These are phyloP conservation scores for Bursaphelenchus mucronatus DNA, from an alignment of 1,140 invertebrate species.

Conservation along the genomic window DNA sequence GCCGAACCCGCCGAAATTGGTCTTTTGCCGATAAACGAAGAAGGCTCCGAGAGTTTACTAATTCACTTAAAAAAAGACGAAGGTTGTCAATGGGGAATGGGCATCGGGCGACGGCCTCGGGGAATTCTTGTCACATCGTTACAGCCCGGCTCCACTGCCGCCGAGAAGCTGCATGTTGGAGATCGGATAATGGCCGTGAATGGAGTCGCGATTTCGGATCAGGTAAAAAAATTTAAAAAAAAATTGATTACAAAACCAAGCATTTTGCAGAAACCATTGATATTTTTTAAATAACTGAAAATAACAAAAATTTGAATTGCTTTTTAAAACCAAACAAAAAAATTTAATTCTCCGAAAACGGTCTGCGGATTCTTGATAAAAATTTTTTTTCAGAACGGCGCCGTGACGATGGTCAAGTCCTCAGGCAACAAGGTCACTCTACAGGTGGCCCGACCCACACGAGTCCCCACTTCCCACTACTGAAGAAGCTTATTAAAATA, in stretches of 20 bases:
- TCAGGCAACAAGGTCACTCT: conserved; percentile 50
- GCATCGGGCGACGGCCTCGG: conserved; percentile 57
- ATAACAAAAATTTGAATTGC: background rate
- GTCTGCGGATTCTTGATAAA: conserved; percentile 6
- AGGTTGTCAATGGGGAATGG: conserved; percentile 59
- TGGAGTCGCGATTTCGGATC: conserved; percentile 53
- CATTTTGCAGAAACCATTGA: conserved; percentile 9
- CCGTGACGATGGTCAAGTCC: conserved; percentile 56
- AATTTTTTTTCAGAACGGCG: conserved; percentile 54
- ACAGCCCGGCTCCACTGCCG: conserved; percentile 56
- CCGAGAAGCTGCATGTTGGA: conserved; percentile 57
- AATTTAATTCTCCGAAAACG: background rate
- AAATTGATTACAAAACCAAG: conserved; percentile 22
- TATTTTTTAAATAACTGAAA: no score
- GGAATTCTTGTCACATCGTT: conserved; percentile 59
- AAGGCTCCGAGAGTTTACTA: conserved; percentile 49
- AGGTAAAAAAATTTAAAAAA: conserved; percentile 33
- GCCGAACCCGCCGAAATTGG: conserved; percentile 18
- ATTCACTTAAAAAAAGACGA: conserved; percentile 54
- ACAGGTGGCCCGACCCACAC: conserved; percentile 51
- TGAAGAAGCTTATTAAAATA: no score
- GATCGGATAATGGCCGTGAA: conserved; percentile 59
- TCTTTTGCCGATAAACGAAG: conserved; percentile 41
- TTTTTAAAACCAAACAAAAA: conserved; percentile 22
- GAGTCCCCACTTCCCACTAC: no score